Evolutionary conservation across 2,113 vertebrate genomes (phyloP).

Genomic region (Xiphorhynchus elegans): DNA sequence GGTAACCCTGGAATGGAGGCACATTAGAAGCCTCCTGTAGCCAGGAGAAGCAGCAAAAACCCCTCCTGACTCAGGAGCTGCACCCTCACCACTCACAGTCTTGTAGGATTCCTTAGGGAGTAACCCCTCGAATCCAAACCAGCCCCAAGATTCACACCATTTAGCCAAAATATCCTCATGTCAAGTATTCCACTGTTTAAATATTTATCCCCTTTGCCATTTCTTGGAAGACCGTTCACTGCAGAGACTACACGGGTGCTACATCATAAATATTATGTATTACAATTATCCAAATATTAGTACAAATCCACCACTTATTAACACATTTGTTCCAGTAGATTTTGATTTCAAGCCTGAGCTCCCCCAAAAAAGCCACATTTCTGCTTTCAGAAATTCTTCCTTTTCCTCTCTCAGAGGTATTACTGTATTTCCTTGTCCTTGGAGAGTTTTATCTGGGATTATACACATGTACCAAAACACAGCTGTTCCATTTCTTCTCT

Average conservation of each 20-base stretch:
- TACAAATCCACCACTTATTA: neutral
- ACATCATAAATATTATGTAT: neutral
- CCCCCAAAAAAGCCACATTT: slow-evolving; percentile 18
- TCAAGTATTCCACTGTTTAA: neutral
- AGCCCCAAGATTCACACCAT: neutral
- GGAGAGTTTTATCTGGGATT: slow-evolving; percentile 73
- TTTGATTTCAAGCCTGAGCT: slow-evolving; percentile 18
- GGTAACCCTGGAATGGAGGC: rapidly evolving
- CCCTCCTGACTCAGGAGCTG: neutral
- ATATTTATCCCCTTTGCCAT: neutral
- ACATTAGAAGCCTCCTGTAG: neutral
- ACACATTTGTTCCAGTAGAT: neutral
- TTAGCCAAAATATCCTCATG: neutral
- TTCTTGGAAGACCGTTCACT: neutral
- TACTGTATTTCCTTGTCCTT: slow-evolving; percentile 72
- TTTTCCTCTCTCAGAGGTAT: slow-evolving; percentile 27
- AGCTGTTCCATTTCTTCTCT: slow-evolving; percentile 79
- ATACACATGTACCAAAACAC: slow-evolving; percentile 80
- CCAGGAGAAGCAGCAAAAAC: neutral
- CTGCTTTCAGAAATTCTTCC: slow-evolving; percentile 36
- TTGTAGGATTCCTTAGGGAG: neutral
- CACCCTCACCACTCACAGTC: neutral
- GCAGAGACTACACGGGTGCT: rapidly evolving
- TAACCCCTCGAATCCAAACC: neutral
- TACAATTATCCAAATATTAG: neutral